Evolutionary conservation across 2,888 invertebrate species (phyloP).

Genomic region (Drosophila rubida): DNA sequence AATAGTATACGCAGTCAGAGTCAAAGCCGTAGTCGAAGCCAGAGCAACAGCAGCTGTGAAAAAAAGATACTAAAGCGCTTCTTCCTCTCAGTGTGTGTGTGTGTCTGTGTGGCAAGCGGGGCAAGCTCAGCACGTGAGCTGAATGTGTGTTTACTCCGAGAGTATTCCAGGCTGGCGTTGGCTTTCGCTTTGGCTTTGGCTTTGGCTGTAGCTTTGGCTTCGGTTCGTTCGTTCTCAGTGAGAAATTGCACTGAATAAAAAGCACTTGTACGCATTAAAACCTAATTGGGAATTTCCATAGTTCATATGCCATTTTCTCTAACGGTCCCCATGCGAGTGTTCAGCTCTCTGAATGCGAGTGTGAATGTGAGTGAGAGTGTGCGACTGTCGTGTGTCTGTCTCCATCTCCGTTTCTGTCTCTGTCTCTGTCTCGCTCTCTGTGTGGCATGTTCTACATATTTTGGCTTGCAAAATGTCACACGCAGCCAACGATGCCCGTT

Average conservation of each 20-base stretch:
- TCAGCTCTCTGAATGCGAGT: constrained; percentile 7
- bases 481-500: constrained; percentile 71
- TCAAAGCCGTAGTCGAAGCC: constrained; percentile 25
- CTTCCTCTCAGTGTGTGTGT: not conserved
- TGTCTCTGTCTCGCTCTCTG: not conserved
- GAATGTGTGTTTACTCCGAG: constrained; percentile 49
- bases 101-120: not conserved
- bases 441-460: constrained; percentile 79
- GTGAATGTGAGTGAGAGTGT: constrained; percentile 28
- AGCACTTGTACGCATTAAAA: constrained; percentile 81
- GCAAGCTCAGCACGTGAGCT: constrained; percentile 60
- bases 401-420: not conserved
- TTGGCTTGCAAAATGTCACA: constrained; percentile 79
- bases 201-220: constrained; percentile 1
- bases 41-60: constrained; percentile 47
- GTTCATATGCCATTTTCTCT: constrained; percentile 75
- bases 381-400: constrained; percentile 18
- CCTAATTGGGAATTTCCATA: constrained; percentile 83
- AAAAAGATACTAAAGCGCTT: constrained; percentile 19
- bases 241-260: constrained; percentile 81
- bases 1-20: constrained; percentile 55
- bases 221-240: constrained; percentile 44
- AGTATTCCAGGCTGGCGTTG: constrained; percentile 15
- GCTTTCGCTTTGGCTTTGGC: not conserved
- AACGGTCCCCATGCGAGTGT: constrained; percentile 40